phyloP scores from a whole-genome alignment of 2,888 invertebrate genomes.

The Andrena camellia region DNA sequence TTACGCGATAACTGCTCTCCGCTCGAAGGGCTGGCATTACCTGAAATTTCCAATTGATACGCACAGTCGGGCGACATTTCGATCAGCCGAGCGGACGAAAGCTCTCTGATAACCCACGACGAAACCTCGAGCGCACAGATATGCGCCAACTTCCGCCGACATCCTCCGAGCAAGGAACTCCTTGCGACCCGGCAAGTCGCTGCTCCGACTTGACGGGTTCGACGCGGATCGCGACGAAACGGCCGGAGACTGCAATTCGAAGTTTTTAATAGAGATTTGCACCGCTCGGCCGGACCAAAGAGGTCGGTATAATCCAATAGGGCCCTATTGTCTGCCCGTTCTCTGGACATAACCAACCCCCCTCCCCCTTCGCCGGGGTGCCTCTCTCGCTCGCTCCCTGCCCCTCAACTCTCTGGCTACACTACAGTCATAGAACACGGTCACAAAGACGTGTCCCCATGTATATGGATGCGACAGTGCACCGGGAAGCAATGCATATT shows the following conservation, averaged over 20 bases:
- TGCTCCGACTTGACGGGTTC: background rate
- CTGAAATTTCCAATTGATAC: too few relatives aligned
- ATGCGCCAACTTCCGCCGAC: too few relatives aligned
- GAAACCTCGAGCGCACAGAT: too few relatives aligned
- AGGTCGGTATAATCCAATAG: constrained; percentile 80
- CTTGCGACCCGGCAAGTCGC: too few relatives aligned
- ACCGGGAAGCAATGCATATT: constrained; percentile 84
- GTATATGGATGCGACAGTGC: constrained; percentile 73
- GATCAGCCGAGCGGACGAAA: too few relatives aligned
- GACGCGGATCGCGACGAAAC: constrained; percentile 26
- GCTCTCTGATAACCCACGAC: too few relatives aligned
- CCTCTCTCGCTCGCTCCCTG: background rate
- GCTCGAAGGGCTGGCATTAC: background rate
- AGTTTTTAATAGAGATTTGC: constrained; percentile 80
- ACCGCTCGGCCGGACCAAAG: constrained; percentile 74
- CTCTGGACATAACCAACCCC: constrained; percentile 64
- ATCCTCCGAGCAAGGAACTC: too few relatives aligned
- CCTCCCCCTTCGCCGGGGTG: constrained; percentile 4
- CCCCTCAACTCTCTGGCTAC: background rate
- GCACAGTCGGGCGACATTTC: too few relatives aligned
- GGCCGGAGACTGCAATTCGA: constrained; percentile 68
- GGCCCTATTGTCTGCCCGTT: constrained; percentile 79
- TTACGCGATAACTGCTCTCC: background rate
- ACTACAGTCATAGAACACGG: constrained; percentile 58
- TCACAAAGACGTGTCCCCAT: constrained; percentile 64